These are phyloP conservation scores for Drosophila novamexicana DNA, from an alignment of 1,140 invertebrate genomes.

Conservation along the genomic window DNA sequence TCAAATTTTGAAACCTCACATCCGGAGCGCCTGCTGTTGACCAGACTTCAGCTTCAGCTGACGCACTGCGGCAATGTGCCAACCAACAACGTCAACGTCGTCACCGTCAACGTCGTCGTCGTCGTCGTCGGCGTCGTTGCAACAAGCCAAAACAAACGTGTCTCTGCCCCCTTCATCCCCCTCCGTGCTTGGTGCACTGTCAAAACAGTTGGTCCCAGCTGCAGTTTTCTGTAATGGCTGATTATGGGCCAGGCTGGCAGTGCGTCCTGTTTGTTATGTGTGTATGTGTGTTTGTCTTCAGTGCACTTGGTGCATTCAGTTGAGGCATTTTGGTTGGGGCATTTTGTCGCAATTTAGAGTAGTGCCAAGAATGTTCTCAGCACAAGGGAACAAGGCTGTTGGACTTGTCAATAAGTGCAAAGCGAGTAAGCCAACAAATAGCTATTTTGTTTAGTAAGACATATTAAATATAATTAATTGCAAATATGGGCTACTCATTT, in stretches of 20 bases:
- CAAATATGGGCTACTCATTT: too few species aligned
- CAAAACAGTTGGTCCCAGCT: constrained; percentile 48
- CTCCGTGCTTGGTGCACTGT: constrained; percentile 25
- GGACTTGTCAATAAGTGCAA: too few species aligned
- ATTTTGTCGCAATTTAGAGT: constrained; percentile 4
- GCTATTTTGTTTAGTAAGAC: too few species aligned
- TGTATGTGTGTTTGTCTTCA: background rate
- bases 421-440: too few species aligned
- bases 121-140: constrained; percentile 8
- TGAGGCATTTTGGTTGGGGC: background rate
- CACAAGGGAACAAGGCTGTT: background rate
- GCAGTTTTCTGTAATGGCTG: constrained; percentile 51
- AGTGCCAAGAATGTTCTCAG: constrained; percentile 25
- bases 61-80: constrained; percentile 54
- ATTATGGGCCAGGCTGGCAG: constrained; percentile 43
- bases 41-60: constrained; percentile 42
- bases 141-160: constrained; percentile 45
- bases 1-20: constrained; percentile 49
- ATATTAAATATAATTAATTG: too few species aligned
- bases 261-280: constrained; percentile 24
- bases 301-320: constrained; percentile 8
- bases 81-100: constrained; percentile 26
- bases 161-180: background rate
- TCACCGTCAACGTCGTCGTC: background rate
- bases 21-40: constrained; percentile 28